A percentile compares a stretch with the other conserved stretches of the same genome.
These are phyloP conservation scores for Lepisosteus osseus DNA, from an alignment of 2,113 vertebrate species.

Conservation along the genomic window DNA sequence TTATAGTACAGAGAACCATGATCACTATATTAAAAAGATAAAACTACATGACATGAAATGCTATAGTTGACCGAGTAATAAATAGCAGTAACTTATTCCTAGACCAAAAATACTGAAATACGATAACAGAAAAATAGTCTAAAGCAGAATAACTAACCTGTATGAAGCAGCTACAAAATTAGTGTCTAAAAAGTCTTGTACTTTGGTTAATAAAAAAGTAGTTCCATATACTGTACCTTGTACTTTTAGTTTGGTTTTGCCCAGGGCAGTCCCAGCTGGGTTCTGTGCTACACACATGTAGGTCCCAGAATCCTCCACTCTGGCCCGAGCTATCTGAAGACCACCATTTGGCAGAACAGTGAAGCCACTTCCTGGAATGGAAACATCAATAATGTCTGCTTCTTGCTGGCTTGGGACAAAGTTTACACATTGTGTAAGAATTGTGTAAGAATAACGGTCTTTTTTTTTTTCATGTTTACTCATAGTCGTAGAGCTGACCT, in stretches of 20 bases:
- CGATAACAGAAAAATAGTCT: background rate
- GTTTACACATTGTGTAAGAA: background rate
- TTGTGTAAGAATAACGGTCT: background rate
- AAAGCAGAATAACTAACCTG: background rate
- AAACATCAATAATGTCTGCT: background rate
- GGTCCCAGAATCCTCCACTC: conserved; percentile 78
- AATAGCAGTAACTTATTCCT: no score
- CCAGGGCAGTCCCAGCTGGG: conserved; percentile 85
- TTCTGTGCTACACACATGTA: conserved; percentile 96
- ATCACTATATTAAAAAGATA: no score
- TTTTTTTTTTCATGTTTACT: background rate
- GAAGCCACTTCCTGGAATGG: conserved; percentile 66
- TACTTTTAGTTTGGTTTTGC: conserved; percentile 90
- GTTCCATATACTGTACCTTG: conserved; percentile 67
- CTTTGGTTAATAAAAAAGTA: background rate
- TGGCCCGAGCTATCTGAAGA: conserved; percentile 79
- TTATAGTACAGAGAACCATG: no score
- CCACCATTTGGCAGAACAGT: conserved; percentile 75
- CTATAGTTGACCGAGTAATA: no score
- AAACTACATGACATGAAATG: no score
- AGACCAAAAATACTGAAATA: no score
- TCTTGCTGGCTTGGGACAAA: background rate
- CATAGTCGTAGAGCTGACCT: conserved; percentile 58
- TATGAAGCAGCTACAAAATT: background rate
- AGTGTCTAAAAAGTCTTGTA: background rate